These are phyloP conservation scores for Brotula barbata DNA, from an alignment of 2,797 vertebrate species.

Conservation along the genomic window DNA sequence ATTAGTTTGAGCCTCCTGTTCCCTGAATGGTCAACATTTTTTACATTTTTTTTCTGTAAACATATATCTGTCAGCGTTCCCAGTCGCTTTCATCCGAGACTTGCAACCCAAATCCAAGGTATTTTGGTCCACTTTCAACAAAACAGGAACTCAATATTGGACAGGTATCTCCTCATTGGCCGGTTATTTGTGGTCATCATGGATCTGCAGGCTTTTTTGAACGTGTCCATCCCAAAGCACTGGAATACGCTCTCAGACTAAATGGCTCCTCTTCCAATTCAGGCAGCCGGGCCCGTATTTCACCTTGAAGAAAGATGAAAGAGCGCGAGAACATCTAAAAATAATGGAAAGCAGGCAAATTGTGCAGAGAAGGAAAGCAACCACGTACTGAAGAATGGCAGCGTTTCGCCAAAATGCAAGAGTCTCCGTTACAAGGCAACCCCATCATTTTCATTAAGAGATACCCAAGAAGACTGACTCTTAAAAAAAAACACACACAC, in stretches of 20 bases:
- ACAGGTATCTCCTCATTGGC: slow-evolving; percentile 38
- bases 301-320: slow-evolving; percentile 5
- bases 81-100: slow-evolving; percentile 51
- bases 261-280: slow-evolving; percentile 35
- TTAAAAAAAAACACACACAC: too few species aligned
- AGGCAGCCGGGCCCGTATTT: slow-evolving; percentile 11
- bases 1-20: slow-evolving; percentile 54
- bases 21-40: slow-evolving; percentile 29
- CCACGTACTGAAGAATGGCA: slow-evolving; percentile 13
- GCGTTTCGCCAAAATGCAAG: background rate
- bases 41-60: slow-evolving; percentile 28
- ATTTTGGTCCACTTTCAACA: slow-evolving; percentile 51
- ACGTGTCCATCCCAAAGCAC: slow-evolving; percentile 37
- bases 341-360: slow-evolving; percentile 7
- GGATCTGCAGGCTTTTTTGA: slow-evolving; percentile 47
- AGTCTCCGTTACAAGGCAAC: background rate
- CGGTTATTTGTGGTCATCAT: slow-evolving; percentile 44
- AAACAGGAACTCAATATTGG: slow-evolving; percentile 28
- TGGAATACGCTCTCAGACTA: slow-evolving; percentile 21
- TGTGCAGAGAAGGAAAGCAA: background rate
- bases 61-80: slow-evolving; percentile 43
- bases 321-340: slow-evolving; percentile 11
- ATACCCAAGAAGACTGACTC: background rate
- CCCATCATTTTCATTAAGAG: background rate
- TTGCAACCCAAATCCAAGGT: slow-evolving; percentile 36